phyloP scores from a whole-genome alignment of 2,888 invertebrate species.

The Amblyjoppa fuscipennis region DNA sequence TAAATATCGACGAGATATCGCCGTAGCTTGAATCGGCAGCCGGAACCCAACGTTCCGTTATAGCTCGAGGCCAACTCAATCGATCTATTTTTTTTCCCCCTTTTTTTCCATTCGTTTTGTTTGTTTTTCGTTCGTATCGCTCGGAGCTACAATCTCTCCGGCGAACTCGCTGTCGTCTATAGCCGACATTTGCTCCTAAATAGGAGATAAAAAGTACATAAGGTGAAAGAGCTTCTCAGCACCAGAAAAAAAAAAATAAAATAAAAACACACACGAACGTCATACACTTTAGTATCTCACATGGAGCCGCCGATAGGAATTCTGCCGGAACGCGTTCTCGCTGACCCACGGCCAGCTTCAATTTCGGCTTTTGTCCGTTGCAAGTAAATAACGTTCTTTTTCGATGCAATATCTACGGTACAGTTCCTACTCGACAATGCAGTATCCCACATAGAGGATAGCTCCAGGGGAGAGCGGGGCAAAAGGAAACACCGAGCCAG shows the following conservation, averaged over 20 bases:
- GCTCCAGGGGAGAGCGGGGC: background rate
- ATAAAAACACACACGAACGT: background rate
- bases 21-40: conserved; percentile 27
- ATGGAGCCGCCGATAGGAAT: background rate
- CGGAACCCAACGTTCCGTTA: conserved; percentile 35
- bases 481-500: background rate
- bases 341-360: background rate
- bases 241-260: background rate
- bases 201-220: conserved; percentile 1
- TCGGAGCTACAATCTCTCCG: background rate
- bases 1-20: conserved; percentile 36
- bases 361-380: conserved; percentile 19
- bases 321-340: conserved; percentile 8
- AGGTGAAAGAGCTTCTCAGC: background rate
- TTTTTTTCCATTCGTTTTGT: background rate
- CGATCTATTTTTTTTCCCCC: conserved; percentile 20
- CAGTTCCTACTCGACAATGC: background rate
- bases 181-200: background rate
- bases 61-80: conserved; percentile 35
- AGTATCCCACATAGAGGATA: background rate
- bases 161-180: background rate
- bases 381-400: conserved; percentile 24
- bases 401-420: background rate
- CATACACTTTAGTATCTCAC: background rate
- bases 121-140: background rate